Evolutionary conservation across 2,888 invertebrate species (phyloP).

Genomic region (Hemicrepidius hirtus): DNA sequence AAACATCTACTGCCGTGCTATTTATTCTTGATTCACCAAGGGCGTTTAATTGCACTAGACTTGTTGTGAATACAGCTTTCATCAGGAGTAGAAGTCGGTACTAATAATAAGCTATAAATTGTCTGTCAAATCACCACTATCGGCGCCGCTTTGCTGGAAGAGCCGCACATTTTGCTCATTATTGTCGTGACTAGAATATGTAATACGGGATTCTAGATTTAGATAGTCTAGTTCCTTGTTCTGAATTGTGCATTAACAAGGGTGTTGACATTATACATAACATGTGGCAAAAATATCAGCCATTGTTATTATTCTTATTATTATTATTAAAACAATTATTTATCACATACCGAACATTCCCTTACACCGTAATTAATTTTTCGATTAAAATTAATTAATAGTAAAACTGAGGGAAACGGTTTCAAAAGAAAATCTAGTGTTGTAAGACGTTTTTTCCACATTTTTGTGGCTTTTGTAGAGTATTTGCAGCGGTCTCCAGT

Average conservation of each 20-base stretch:
- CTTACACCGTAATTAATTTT: no score
- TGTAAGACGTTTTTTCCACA: not conserved
- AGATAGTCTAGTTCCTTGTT: slow-evolving; percentile 34
- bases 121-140: slow-evolving; percentile 36
- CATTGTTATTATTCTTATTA: no score
- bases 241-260: not conserved
- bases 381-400: no score
- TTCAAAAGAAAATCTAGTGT: not conserved
- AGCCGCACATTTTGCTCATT: slow-evolving; percentile 39
- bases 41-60: slow-evolving; percentile 31
- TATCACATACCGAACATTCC: no score
- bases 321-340: no score
- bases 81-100: slow-evolving; percentile 32
- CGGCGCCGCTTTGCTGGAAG: slow-evolving; percentile 37
- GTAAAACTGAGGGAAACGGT: no score
- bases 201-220: slow-evolving; percentile 38
- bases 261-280: not conserved
- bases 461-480: not conserved
- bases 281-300: no score
- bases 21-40: slow-evolving; percentile 30
- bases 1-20: not conserved
- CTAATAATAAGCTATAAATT: slow-evolving; percentile 42
- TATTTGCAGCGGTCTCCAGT: slow-evolving; percentile 9
- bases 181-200: slow-evolving; percentile 42
- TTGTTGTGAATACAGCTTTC: slow-evolving; percentile 32